phyloP scores from a whole-genome alignment of 2,888 invertebrate species.

The Caenorhabditis wallacei region DNA sequence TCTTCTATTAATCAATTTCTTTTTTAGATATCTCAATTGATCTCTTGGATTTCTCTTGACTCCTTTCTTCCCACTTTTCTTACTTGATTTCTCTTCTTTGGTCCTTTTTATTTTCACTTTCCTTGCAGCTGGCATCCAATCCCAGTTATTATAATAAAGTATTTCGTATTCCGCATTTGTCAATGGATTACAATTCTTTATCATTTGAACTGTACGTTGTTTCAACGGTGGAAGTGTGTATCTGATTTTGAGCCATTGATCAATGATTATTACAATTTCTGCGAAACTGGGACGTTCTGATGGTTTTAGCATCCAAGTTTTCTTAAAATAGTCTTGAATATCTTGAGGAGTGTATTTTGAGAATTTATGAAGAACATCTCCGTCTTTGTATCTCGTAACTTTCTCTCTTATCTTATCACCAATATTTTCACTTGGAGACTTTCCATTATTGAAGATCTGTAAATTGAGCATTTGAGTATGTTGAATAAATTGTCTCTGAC shows the following conservation, averaged over 20 bases:
- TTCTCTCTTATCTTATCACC: not conserved
- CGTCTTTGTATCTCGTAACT: not conserved
- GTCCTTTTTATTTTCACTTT: slow-evolving; percentile 15
- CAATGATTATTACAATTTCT: not conserved
- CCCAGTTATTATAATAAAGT: slow-evolving; percentile 36
- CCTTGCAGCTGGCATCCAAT: slow-evolving; percentile 30
- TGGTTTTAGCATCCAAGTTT: not conserved
- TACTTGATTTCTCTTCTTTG: not conserved
- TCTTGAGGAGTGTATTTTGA: slow-evolving; percentile 7
- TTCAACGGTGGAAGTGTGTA: slow-evolving; percentile 39
- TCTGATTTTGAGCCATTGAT: slow-evolving; percentile 21
- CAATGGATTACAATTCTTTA: slow-evolving; percentile 31
- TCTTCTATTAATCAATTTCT: slow-evolving; percentile 1
- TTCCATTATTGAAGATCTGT: slow-evolving; percentile 56
- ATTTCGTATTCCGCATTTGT: slow-evolving; percentile 54
- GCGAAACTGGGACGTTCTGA: slow-evolving; percentile 12
- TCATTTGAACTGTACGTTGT: slow-evolving; percentile 8
- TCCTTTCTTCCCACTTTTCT: not conserved
- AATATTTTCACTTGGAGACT: not conserved
- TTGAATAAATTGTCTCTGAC: not conserved
- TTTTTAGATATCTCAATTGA: slow-evolving; percentile 1
- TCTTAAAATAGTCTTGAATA: not conserved
- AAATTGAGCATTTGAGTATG: not conserved
- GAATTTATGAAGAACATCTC: not conserved
- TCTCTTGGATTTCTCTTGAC: slow-evolving; percentile 21